Percentiles rank a stretch among this genome's conserved stretches.
Evolutionary conservation across 2,797 vertebrate genomes (phyloP).

Genomic region (Lithobates sylvaticus): DNA sequence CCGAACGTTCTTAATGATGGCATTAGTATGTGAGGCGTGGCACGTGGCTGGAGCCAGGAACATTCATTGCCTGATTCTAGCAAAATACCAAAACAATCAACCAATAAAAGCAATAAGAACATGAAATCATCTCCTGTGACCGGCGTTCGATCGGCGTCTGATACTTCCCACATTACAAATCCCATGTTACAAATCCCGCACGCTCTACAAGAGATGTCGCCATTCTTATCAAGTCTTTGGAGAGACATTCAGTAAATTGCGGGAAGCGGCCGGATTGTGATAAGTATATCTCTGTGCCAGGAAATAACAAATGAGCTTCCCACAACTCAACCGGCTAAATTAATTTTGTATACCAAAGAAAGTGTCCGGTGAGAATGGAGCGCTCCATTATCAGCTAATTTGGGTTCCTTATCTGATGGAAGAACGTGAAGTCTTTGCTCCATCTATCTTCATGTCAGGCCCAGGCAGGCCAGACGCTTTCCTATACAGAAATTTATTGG

Average conservation of each 20-base stretch:
- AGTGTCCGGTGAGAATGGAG: slow-evolving; percentile 73
- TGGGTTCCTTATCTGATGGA: slow-evolving; percentile 76
- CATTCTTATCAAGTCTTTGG: not conserved
- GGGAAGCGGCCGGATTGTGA: slow-evolving; percentile 56
- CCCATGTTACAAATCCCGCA: not conserved
- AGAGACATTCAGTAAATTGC: not conserved
- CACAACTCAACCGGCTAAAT: slow-evolving; percentile 72
- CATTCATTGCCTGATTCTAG: no score
- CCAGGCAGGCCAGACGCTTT: slow-evolving; percentile 73
- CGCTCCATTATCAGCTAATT: slow-evolving; percentile 78
- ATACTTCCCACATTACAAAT: not conserved
- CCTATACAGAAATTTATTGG: slow-evolving; percentile 78
- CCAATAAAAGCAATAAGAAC: no score
- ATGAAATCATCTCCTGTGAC: not conserved
- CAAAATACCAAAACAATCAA: no score
- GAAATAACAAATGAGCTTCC: slow-evolving; percentile 74
- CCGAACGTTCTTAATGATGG: no score
- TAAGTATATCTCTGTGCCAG: slow-evolving; percentile 72
- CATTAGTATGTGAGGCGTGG: no score
- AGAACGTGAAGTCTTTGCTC: slow-evolving; percentile 71
- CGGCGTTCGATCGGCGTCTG: not conserved
- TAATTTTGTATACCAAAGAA: slow-evolving; percentile 74
- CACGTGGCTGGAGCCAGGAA: no score
- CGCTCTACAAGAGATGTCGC: not conserved
- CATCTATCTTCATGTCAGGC: slow-evolving; percentile 79